Evolutionary conservation across 1,140 invertebrate genomes (phyloP).

Genomic region (Pomacea maculata): DNA sequence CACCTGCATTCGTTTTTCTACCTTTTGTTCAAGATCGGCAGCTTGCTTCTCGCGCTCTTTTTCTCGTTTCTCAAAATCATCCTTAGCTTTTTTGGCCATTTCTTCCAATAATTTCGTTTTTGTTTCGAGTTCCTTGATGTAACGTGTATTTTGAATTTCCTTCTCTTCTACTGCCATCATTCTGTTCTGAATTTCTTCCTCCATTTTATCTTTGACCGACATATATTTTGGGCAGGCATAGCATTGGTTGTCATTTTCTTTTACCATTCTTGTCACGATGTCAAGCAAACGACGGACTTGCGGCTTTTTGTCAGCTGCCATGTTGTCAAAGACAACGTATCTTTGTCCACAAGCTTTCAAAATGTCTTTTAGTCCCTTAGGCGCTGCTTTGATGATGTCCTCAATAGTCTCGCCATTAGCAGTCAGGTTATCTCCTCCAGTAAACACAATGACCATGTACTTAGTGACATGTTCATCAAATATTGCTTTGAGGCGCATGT

Average conservation of each 20-base stretch:
- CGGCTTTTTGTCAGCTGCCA: background rate
- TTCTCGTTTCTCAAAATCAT: conserved; percentile 6
- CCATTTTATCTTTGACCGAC: conserved; percentile 7
- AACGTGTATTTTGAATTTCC: conserved; percentile 4
- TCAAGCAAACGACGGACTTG: conserved; percentile 11
- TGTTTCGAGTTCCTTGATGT: conserved; percentile 6
- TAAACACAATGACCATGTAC: conserved; percentile 10
- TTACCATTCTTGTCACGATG: background rate
- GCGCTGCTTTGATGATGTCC: background rate
- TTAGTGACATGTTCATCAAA: conserved; percentile 2
- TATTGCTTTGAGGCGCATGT: background rate
- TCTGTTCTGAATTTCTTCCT: background rate
- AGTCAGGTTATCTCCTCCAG: conserved; percentile 13
- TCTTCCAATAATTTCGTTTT: conserved; percentile 1
- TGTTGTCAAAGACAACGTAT: conserved; percentile 22
- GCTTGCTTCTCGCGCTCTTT: background rate
- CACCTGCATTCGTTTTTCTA: background rate
- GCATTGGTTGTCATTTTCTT: background rate
- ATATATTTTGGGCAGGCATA: conserved; percentile 14
- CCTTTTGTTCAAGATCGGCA: background rate
- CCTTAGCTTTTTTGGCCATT: background rate
- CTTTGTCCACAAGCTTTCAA: conserved; percentile 3
- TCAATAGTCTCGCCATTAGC: background rate
- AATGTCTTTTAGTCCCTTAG: conserved; percentile 7
- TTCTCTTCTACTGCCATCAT: conserved; percentile 8